phyloP scores from a whole-genome alignment of 2,888 invertebrate genomes.

The Metallyticus violacea region DNA sequence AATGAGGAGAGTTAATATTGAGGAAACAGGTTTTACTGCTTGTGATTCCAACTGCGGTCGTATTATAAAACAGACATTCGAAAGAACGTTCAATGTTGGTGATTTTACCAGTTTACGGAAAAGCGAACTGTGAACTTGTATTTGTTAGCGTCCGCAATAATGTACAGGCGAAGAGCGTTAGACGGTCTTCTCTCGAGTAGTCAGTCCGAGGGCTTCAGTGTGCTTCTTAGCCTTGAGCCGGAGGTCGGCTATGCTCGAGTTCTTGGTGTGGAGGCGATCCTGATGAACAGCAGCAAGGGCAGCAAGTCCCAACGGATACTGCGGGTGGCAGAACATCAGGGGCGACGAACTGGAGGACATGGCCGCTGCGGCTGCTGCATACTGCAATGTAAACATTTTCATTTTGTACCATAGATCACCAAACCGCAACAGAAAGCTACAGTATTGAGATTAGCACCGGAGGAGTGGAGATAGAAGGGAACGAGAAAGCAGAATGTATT shows the following conservation, averaged over 20 bases:
- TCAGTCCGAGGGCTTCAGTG: constrained; percentile 74
- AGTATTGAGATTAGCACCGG: too few relatives aligned
- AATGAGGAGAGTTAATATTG: not conserved
- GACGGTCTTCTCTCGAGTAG: constrained; percentile 33
- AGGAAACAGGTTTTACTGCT: not conserved
- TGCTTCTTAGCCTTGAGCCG: constrained; percentile 90
- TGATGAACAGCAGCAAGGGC: constrained; percentile 73
- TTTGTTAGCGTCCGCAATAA: not conserved
- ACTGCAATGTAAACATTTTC: constrained; percentile 44
- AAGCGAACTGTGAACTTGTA: not conserved
- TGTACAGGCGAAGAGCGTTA: constrained; percentile 2
- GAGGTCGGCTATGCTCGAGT: constrained; percentile 91
- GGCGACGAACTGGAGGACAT: constrained; percentile 49
- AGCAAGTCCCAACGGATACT: constrained; percentile 71
- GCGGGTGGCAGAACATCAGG: constrained; percentile 62
- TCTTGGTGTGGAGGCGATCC: constrained; percentile 58
- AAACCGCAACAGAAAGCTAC: too few relatives aligned
- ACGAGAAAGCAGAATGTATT: too few relatives aligned
- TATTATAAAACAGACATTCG: not conserved
- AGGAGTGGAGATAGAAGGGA: too few relatives aligned
- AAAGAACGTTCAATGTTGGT: not conserved
- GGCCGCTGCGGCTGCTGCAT: constrained; percentile 63
- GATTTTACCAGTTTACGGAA: not conserved
- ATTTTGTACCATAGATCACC: not conserved
- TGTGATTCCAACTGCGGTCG: not conserved